phyloP scores from a whole-genome alignment of 2,113 vertebrate species.

The Dinomys branickii region DNA sequence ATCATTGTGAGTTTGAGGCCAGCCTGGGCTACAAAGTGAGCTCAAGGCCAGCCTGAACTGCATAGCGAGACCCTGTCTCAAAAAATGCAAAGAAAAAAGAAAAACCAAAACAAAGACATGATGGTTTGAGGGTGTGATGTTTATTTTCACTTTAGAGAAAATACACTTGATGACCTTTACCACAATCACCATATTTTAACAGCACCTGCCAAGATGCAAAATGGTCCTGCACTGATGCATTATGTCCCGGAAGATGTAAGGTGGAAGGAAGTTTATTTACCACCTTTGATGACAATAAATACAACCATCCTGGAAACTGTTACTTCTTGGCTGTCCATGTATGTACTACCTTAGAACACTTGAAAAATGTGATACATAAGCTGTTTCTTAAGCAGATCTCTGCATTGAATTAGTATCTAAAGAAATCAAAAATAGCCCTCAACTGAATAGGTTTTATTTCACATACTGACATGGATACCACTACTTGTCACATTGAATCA shows the following conservation, averaged over 20 bases:
- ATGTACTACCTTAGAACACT: constrained; percentile 45
- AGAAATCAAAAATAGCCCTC: not conserved
- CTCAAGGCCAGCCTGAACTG: too few species aligned
- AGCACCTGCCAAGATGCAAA: constrained; percentile 80
- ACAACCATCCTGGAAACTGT: constrained; percentile 79
- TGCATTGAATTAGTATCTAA: constrained; percentile 5
- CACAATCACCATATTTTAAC: constrained; percentile 45
- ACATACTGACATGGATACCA: not conserved
- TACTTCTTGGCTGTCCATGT: constrained; percentile 77
- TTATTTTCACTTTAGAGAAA: not conserved
- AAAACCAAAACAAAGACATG: too few species aligned
- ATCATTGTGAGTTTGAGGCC: too few species aligned
- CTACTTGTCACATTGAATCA: not conserved
- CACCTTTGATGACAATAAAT: constrained; percentile 79
- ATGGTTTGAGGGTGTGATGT: not conserved
- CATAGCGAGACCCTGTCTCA: too few species aligned
- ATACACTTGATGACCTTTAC: not conserved
- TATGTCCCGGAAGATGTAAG: constrained; percentile 80
- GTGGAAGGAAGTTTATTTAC: constrained; percentile 78
- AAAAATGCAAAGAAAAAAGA: too few species aligned
- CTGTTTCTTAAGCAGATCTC: not conserved
- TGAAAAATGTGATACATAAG: not conserved
- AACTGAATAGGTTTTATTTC: not conserved
- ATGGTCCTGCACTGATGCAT: constrained; percentile 77
- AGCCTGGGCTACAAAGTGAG: too few species aligned